Percentiles rank a stretch among this genome's conserved stretches.
phyloP scores from a whole-genome alignment of 2,888 invertebrate species.

The Heliothis peltigera region DNA sequence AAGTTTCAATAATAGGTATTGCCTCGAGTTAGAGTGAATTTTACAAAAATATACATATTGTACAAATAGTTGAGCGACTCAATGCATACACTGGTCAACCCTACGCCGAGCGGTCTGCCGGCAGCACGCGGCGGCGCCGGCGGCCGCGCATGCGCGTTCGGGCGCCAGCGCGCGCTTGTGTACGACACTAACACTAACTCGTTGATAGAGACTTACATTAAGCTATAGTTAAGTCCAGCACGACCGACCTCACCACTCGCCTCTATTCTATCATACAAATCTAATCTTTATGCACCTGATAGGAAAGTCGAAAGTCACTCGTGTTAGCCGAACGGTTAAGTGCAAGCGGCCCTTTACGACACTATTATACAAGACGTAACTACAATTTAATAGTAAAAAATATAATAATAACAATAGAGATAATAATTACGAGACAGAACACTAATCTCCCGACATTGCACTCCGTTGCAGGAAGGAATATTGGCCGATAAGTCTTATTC shows the following conservation, averaged over 20 bases:
- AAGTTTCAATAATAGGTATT: constrained; percentile 87
- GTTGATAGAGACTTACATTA: constrained; percentile 85
- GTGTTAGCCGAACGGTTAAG: constrained; percentile 62
- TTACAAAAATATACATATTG: constrained; percentile 90
- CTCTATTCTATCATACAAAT: constrained; percentile 67
- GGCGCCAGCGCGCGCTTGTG: constrained; percentile 50
- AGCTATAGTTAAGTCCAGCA: constrained; percentile 70
- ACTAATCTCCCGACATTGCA: constrained; percentile 65
- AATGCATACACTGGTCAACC: constrained; percentile 77
- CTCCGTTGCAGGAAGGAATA: constrained; percentile 65
- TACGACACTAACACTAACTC: constrained; percentile 83
- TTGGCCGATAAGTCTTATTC: constrained; percentile 64
- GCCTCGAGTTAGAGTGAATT: constrained; percentile 87
- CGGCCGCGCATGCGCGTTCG: too few relatives aligned
- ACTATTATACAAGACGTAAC: constrained; percentile 55
- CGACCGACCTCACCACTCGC: constrained; percentile 65
- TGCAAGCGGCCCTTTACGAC: constrained; percentile 54
- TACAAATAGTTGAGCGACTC: constrained; percentile 87
- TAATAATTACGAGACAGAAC: constrained; percentile 59
- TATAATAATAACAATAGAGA: constrained; percentile 61
- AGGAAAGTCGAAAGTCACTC: constrained; percentile 71
- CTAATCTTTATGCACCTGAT: constrained; percentile 70
- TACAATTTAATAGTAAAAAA: constrained; percentile 62
- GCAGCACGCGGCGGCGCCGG: constrained; percentile 26
- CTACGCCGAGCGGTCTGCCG: constrained; percentile 50